These are phyloP conservation scores for Engraulis encrasicolus DNA, from an alignment of 2,113 vertebrate genomes.

Conservation along the genomic window DNA sequence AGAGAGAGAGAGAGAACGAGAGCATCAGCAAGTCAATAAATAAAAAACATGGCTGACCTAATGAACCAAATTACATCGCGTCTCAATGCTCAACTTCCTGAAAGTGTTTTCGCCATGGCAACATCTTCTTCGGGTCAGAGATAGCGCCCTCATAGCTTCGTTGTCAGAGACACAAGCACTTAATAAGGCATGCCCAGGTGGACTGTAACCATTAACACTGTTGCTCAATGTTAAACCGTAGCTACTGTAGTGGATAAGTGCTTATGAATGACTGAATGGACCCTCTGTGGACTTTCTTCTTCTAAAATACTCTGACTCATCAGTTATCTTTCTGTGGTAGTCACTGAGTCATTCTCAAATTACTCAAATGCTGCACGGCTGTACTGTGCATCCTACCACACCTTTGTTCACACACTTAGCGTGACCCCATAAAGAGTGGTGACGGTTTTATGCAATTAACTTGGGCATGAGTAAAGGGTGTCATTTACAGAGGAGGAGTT, in stretches of 20 bases:
- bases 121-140: constrained; percentile 54
- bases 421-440: neutral
- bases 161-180: neutral
- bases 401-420: neutral
- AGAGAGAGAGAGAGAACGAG: neutral
- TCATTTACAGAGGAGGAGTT: neutral
- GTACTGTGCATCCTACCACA: neutral
- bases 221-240: neutral
- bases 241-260: neutral
- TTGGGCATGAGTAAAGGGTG: too few relatives aligned
- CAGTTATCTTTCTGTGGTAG: neutral
- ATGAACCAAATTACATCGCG: constrained; percentile 45
- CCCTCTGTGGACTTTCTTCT: neutral
- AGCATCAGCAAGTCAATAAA: too few relatives aligned
- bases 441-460: neutral
- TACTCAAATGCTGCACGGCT: neutral
- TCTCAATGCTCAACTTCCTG: constrained; percentile 35
- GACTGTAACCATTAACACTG: neutral
- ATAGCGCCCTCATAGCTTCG: constrained; percentile 38
- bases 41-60: constrained; percentile 38
- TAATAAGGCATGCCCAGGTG: neutral
- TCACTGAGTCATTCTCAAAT: neutral
- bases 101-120: constrained; percentile 56
- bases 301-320: neutral
- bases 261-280: neutral